Evolutionary conservation across 2,888 invertebrate genomes (phyloP).

Genomic region (Leptarthrus brevirostris): DNA sequence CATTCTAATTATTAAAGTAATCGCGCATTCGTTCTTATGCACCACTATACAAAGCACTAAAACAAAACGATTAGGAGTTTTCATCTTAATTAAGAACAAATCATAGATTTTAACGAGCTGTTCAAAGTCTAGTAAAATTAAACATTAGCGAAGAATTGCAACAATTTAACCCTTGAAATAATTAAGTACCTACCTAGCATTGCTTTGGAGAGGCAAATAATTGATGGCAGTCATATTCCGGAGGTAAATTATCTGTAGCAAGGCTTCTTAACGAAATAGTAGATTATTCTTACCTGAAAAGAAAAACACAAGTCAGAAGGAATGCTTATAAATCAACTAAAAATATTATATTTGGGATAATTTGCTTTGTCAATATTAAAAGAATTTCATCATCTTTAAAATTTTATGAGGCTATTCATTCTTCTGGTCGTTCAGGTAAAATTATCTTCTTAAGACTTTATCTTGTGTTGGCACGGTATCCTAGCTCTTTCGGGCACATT

Average conservation of each 20-base stretch:
- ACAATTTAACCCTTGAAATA: not conserved
- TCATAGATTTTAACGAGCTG: constrained; percentile 32
- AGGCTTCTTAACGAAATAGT: no score
- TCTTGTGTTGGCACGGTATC: not conserved
- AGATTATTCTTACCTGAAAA: constrained; percentile 21
- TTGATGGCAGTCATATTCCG: constrained; percentile 13
- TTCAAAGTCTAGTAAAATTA: constrained; percentile 36
- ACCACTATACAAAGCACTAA: not conserved
- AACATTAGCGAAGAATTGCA: constrained; percentile 27
- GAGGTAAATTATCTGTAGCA: not conserved
- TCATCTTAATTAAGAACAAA: constrained; percentile 39
- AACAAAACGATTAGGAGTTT: constrained; percentile 8
- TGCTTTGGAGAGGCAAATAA: constrained; percentile 6
- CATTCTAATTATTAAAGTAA: constrained; percentile 17
- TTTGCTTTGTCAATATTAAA: not conserved
- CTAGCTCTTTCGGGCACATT: not conserved
- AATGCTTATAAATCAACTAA: constrained; percentile 4
- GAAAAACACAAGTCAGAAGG: constrained; percentile 12
- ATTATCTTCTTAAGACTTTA: not conserved
- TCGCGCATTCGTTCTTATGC: not conserved
- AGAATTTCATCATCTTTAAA: constrained; percentile 3
- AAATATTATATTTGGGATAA: not conserved
- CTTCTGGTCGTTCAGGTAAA: constrained; percentile 1
- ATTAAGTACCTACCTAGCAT: constrained; percentile 1
- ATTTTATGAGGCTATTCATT: constrained; percentile 2